These are phyloP conservation scores for Eretmocerus hayati DNA, from an alignment of 2,888 invertebrate genomes.

Conservation along the genomic window DNA sequence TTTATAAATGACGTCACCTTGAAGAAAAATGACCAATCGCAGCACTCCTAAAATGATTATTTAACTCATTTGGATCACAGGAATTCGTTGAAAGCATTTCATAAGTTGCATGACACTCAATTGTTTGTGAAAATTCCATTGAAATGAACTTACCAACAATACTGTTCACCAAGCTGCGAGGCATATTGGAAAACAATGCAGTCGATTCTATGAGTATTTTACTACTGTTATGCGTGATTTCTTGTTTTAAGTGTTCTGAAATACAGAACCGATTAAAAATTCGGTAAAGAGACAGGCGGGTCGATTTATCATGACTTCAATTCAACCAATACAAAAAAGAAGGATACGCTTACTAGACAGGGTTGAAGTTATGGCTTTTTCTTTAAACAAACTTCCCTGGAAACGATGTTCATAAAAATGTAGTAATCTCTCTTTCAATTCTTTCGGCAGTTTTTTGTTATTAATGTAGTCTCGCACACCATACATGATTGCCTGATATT, in stretches of 20 bases:
- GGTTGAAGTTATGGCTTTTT: slow-evolving; percentile 50
- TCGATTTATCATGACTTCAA: too few species aligned
- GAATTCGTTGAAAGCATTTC: not conserved
- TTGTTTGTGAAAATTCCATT: not conserved
- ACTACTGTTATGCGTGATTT: slow-evolving; percentile 36
- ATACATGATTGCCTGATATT: slow-evolving; percentile 51
- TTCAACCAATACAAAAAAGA: too few species aligned
- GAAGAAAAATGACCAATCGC: slow-evolving; percentile 35
- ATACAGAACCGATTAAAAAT: too few species aligned
- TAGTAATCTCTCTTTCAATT: slow-evolving; percentile 51
- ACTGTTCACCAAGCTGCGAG: slow-evolving; percentile 30
- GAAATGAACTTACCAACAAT: slow-evolving; percentile 32
- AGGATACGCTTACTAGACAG: slow-evolving; percentile 52
- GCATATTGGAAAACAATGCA: slow-evolving; percentile 34
- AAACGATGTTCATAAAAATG: slow-evolving; percentile 55
- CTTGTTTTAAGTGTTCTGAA: slow-evolving; percentile 35
- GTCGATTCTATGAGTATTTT: slow-evolving; percentile 36
- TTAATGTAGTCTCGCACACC: slow-evolving; percentile 55
- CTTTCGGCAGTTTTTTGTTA: slow-evolving; percentile 53
- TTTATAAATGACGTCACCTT: slow-evolving; percentile 39
- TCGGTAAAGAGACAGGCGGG: too few species aligned
- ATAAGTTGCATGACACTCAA: not conserved
- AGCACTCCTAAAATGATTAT: slow-evolving; percentile 25
- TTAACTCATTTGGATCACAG: too few species aligned
- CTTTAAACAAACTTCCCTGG: slow-evolving; percentile 54